Evolutionary conservation across 2,113 vertebrate species (phyloP).

Genomic region (Emydocephalus ijimae): DNA sequence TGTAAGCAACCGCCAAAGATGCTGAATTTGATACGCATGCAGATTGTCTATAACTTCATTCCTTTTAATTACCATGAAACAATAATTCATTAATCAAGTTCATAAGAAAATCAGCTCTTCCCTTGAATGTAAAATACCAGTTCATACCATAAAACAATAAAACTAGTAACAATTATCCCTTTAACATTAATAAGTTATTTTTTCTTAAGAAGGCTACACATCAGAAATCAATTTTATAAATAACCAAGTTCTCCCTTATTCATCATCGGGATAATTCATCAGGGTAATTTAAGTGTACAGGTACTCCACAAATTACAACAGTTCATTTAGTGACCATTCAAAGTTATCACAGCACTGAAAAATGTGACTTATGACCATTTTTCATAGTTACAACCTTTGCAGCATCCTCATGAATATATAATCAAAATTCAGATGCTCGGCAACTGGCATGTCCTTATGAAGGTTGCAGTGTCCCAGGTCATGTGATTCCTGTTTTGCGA

Average conservation of each 20-base stretch:
- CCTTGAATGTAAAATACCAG: slow-evolving; percentile 44
- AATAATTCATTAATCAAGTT: slow-evolving; percentile 65
- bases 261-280: background rate
- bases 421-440: too few relatives aligned
- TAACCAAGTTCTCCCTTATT: background rate
- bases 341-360: too few relatives aligned
- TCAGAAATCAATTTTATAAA: background rate
- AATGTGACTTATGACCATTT: too few relatives aligned
- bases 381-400: too few relatives aligned
- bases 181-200: slow-evolving; percentile 51
- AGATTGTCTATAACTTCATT: slow-evolving; percentile 58
- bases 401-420: too few relatives aligned
- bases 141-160: slow-evolving; percentile 46
- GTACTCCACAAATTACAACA: too few relatives aligned
- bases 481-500: too few relatives aligned
- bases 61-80: slow-evolving; percentile 70
- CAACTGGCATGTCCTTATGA: too few relatives aligned
- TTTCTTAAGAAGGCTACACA: slow-evolving; percentile 29
- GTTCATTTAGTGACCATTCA: too few relatives aligned
- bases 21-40: slow-evolving; percentile 70
- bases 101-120: slow-evolving; percentile 51
- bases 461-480: too few relatives aligned
- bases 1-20: slow-evolving; percentile 68
- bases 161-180: slow-evolving; percentile 41
- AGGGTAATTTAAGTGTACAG: background rate